Conservation (phyloP, 2,797 vertebrate species). For the Coccyzus lansbergi region DNA sequence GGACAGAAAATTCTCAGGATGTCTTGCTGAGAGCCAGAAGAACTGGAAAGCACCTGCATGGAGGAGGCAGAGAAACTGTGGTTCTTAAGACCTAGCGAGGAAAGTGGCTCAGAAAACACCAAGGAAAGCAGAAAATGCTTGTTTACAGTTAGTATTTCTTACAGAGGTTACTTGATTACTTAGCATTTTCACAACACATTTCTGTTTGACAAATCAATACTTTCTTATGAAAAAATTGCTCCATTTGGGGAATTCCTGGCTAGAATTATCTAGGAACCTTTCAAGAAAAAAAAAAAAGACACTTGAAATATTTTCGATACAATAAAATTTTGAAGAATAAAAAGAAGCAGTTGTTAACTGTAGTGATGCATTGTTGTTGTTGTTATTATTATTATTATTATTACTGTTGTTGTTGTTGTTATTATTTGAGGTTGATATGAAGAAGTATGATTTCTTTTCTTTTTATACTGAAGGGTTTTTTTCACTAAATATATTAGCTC, state of each 20-base stretch:
- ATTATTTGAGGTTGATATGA: background rate
- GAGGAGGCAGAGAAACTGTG: background rate
- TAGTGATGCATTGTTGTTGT: background rate
- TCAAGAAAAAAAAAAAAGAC: background rate
- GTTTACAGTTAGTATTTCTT: background rate
- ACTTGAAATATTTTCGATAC: background rate
- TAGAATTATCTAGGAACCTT: background rate
- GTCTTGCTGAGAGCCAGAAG: background rate
- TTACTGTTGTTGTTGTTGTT: no score
- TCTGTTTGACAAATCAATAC: background rate
- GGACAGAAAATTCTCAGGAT: background rate
- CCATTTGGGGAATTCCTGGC: background rate
- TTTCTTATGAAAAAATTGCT: background rate
- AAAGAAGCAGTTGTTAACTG: background rate
- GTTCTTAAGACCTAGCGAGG: background rate
- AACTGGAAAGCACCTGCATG: background rate
- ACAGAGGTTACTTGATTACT: background rate
- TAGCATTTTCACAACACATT: background rate
- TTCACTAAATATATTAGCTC: background rate
- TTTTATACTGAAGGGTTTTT: background rate
- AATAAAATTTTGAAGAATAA: background rate
- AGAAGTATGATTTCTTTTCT: background rate
- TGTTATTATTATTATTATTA: no score
- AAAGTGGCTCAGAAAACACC: accelerated
- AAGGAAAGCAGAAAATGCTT: background rate